Evolutionary conservation across 2,113 vertebrate genomes (phyloP).

Genomic region (Brienomyrus longianalis): DNA sequence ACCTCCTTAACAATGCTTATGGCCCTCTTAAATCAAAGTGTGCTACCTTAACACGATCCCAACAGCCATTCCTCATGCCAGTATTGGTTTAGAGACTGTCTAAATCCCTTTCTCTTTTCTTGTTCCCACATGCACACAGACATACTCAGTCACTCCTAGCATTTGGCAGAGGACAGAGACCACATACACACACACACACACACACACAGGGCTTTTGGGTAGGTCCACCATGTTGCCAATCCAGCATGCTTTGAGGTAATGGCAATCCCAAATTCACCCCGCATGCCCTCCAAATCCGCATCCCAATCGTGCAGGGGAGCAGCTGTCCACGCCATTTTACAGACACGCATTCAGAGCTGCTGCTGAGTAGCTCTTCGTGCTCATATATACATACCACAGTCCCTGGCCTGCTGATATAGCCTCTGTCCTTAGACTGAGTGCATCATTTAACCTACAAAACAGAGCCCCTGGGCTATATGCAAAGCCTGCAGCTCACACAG

Average conservation of each 20-base stretch:
- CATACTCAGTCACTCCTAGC: background rate
- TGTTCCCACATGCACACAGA: constrained; percentile 5
- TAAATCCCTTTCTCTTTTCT: background rate
- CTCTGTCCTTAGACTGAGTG: background rate
- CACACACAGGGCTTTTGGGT: background rate
- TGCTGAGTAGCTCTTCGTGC: background rate
- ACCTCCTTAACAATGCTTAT: constrained; percentile 1
- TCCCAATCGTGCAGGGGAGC: background rate
- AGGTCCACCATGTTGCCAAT: background rate
- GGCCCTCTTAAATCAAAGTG: background rate
- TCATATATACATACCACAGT: constrained; percentile 5
- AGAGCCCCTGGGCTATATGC: background rate
- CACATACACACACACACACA: background rate
- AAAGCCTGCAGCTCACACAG: background rate
- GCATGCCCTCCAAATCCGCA: background rate
- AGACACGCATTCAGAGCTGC: background rate
- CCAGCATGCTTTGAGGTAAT: background rate
- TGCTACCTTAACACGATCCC: background rate
- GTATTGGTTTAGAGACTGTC: background rate
- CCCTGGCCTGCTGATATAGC: background rate
- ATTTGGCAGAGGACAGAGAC: background rate
- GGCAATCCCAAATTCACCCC: background rate
- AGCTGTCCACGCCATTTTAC: background rate
- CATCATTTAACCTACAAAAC: background rate
- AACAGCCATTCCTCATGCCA: background rate